These are phyloP conservation scores for Heterodera filipjevi DNA, from an alignment of 2,888 invertebrate genomes.

Conservation along the genomic window DNA sequence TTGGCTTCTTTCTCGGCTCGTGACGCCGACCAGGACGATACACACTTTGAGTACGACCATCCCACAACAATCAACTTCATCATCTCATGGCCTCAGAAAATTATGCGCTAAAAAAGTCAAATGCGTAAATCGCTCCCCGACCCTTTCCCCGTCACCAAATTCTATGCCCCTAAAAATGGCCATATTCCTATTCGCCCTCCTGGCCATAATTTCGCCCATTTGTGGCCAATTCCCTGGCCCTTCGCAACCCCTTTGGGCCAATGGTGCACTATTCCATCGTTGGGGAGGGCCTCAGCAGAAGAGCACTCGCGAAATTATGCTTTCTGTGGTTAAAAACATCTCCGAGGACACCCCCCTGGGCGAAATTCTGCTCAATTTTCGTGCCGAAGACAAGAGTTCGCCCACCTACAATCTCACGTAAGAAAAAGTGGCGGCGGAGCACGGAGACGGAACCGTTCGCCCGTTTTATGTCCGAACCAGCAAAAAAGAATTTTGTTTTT, in stretches of 20 bases:
- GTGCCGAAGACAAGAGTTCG: constrained; percentile 57
- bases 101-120: neutral
- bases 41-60: constrained; percentile 44
- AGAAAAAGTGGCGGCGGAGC: constrained; percentile 31
- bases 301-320: constrained; percentile 32
- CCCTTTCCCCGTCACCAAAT: constrained; percentile 13
- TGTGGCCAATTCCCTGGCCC: constrained; percentile 52
- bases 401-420: constrained; percentile 61
- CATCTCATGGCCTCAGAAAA: constrained; percentile 13
- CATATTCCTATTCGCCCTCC: constrained; percentile 4
- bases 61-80: neutral
- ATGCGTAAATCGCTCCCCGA: constrained; percentile 5
- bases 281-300: constrained; percentile 17
- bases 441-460: neutral
- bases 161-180: constrained; percentile 7
- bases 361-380: constrained; percentile 58
- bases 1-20: constrained; percentile 90
- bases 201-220: constrained; percentile 19
- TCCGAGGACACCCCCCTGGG: constrained; percentile 59
- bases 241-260: constrained; percentile 49
- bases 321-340: constrained; percentile 62
- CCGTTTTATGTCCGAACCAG: neutral
- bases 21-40: constrained; percentile 90
- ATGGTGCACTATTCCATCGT: neutral
- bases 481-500: neutral